These are phyloP conservation scores for Speoplatyrhinus poulsoni DNA, from an alignment of 2,113 vertebrate genomes.

Conservation along the genomic window DNA sequence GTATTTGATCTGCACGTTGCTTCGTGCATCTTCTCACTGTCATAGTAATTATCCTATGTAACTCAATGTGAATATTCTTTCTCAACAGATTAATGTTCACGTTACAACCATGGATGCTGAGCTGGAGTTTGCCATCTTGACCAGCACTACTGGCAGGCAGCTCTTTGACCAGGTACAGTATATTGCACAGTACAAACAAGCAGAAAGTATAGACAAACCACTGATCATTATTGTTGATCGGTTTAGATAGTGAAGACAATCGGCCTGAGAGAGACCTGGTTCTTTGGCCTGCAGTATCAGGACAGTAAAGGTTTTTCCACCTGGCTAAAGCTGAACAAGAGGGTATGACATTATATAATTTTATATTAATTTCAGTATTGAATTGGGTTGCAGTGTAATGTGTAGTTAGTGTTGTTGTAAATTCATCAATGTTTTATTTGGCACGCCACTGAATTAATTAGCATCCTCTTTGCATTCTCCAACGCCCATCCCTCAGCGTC, in stretches of 20 bases:
- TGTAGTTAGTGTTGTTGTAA: neutral
- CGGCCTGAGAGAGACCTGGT: conserved; percentile 95
- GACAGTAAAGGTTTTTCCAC: conserved; percentile 96
- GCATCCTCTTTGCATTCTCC: conserved; percentile 8
- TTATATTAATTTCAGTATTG: neutral
- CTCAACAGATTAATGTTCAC: conserved; percentile 88
- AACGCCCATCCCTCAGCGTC: conserved; percentile 72
- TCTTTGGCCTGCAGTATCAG: conserved; percentile 96
- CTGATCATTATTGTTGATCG: conserved; percentile 5
- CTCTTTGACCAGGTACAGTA: conserved; percentile 92
- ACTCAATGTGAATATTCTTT: conserved; percentile 42
- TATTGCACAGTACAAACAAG: neutral
- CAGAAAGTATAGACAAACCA: neutral
- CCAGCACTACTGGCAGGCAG: conserved; percentile 95
- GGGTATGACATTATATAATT: conserved; percentile 73
- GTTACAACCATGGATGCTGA: conserved; percentile 98
- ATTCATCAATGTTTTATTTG: neutral
- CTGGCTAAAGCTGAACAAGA: conserved; percentile 97
- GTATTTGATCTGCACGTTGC: conserved; percentile 25
- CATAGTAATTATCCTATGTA: conserved; percentile 23
- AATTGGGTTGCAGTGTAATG: neutral
- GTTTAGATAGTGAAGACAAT: conserved; percentile 94
- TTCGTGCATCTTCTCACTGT: conserved; percentile 31
- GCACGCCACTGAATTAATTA: conserved; percentile 43
- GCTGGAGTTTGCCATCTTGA: conserved; percentile 97